Base-by-base conservation (phyloP, 2,797 vertebrate genomes). In the Sphenodon punctatus region DNA sequence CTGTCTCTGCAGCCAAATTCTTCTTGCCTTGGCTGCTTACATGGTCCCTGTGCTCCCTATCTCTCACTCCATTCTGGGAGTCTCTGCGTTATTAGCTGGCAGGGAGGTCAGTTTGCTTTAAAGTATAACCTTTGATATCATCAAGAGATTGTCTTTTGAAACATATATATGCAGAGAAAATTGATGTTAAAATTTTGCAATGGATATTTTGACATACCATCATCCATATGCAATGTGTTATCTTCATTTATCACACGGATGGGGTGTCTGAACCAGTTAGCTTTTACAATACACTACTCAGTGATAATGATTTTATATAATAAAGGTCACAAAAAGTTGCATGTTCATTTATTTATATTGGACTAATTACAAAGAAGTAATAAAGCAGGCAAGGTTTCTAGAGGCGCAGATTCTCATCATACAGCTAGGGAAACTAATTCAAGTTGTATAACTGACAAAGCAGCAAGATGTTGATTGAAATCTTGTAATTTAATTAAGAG, bases 181-280 rank as follows among this genome's bases (percentile, higher is more conserved):
- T 42, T 75, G 85, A 82, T 73, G 46, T 85, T 75, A 39, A 42
- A 67, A 42, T 61, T 74, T 81, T 70, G 77, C 77, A 90, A 73
- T 59, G 74, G 56, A 76, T 66, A 76, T 67, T 75, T 71, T 32
- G 9, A 83, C 22, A 73, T 60, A 58, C 15, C 22, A 82, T 43
- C 65, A 85, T 38, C 51, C 17, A 39, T 73, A 17, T 67, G 55
- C 2, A 66, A 53, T 3, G 1, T 23, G 3, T 11, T 79, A 30
- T 82, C 76, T 53, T 76, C 30, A 39, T 27, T 14, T 30, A 17
- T 61, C 67, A 39, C 71, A 61, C 61, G 71, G 55, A 8, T 23
- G 79, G n/a, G 11, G 22, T 78, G 30, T 60, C 49, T 78, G 66
- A 88, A 65, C 4, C 76, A 86, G 45, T 72, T 66, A 80, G 5